These are phyloP conservation scores for Nemopilema nomurai DNA, from an alignment of 30 jellyfish, hydroid and myxozoan species.

Conservation along the genomic window DNA sequence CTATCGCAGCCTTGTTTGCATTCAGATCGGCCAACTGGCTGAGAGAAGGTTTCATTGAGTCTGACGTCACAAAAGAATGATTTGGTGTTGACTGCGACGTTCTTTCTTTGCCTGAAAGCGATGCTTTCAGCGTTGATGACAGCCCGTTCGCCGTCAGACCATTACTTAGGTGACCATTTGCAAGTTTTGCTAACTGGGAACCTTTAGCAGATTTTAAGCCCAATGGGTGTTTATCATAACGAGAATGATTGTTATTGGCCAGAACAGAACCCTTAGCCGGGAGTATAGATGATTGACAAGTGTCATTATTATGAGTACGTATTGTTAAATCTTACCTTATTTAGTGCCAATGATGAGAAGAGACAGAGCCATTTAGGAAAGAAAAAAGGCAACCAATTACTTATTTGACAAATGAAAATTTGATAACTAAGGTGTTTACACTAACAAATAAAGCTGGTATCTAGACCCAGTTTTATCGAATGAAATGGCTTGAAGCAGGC, in stretches of 20 bases:
- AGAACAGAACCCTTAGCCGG: neutral
- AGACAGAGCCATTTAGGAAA: slow-evolving; percentile 21
- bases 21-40: neutral
- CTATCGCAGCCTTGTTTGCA: neutral
- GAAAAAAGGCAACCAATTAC: slow-evolving; percentile 53
- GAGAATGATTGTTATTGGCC: neutral
- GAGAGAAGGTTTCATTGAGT: neutral
- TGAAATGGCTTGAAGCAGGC: neutral
- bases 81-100: no score
- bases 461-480: neutral
- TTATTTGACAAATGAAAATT: neutral
- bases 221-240: no score
- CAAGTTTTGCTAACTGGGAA: neutral
- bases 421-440: neutral
- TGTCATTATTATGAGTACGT: neutral
- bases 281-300: neutral
- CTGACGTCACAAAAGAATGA: neutral
- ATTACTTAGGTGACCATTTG: neutral
- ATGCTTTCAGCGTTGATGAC: neutral
- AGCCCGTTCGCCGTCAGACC: neutral
- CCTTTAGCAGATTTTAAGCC: no score
- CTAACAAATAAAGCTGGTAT: neutral
- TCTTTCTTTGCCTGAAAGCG: no score
- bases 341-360: slow-evolving; percentile 41
- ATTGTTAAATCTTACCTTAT: slow-evolving; percentile 63